phyloP scores from a whole-genome alignment of 2,797 vertebrate species.

The Halcyon smyrnensis region DNA sequence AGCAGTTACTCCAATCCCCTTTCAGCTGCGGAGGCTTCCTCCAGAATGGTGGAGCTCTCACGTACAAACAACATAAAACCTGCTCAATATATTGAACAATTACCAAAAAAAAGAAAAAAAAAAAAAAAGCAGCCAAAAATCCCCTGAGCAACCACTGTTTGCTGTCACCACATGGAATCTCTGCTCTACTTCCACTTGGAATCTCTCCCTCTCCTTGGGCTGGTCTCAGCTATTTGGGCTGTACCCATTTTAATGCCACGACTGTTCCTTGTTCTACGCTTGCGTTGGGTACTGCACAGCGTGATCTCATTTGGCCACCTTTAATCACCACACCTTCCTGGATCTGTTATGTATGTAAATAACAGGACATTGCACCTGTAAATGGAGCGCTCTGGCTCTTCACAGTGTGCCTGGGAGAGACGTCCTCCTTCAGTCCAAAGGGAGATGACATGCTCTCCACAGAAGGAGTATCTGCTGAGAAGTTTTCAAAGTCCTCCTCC shows the following conservation, averaged over 20 bases:
- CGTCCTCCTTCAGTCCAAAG: conserved; percentile 78
- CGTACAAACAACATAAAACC: neutral
- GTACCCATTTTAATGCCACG: neutral
- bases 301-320: neutral
- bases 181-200: neutral
- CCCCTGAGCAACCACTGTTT: neutral
- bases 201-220: neutral
- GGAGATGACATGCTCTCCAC: conserved; percentile 81
- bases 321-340: neutral
- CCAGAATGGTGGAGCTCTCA: neutral
- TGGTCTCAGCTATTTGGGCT: neutral
- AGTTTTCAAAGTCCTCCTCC: conserved; percentile 84
- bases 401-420: conserved; percentile 14
- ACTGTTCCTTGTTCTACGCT: neutral
- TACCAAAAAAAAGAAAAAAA: neutral
- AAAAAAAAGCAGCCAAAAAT: neutral
- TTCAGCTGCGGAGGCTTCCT: neutral
- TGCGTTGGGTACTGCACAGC: neutral
- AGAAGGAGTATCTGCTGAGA: conserved; percentile 85
- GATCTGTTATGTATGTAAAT: neutral
- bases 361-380: conserved; percentile 85
- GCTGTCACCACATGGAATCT: neutral
- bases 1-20: neutral
- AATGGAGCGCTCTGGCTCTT: conserved; percentile 85
- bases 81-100: neutral